Evolutionary conservation across 2,113 vertebrate genomes (phyloP).

Genomic region (Morone chrysops): DNA sequence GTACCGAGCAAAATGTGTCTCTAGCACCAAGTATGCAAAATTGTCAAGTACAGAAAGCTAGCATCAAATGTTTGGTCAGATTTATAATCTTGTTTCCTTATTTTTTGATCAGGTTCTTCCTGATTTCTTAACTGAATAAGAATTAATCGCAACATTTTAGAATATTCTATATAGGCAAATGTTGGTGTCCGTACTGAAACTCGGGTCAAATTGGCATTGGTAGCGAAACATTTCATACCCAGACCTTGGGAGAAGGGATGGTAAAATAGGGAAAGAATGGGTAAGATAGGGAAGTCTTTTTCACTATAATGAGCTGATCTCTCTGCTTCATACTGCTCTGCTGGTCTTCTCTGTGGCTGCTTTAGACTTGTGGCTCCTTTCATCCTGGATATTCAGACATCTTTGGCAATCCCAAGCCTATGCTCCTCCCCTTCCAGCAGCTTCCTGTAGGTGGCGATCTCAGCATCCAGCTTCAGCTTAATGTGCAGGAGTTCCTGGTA

Average conservation of each 20-base stretch:
- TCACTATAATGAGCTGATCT: constrained; percentile 15
- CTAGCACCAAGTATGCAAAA: neutral
- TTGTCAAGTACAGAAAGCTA: constrained; percentile 1
- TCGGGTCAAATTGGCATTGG: neutral
- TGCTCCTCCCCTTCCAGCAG: constrained; percentile 86
- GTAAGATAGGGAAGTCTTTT: constrained; percentile 19
- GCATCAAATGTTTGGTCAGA: neutral
- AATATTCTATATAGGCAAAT: neutral
- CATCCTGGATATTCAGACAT: constrained; percentile 49
- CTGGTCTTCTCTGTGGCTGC: constrained; percentile 17
- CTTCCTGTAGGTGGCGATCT: constrained; percentile 87
- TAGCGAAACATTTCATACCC: constrained; percentile 3
- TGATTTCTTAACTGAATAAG: neutral
- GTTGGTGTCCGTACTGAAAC: neutral
- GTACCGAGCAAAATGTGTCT: neutral
- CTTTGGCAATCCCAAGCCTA: constrained; percentile 81
- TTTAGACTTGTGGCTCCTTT: constrained; percentile 24
- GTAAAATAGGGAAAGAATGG: neutral
- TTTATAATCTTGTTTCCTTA: neutral
- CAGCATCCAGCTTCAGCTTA: constrained; percentile 86
- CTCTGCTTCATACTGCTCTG: constrained; percentile 29
- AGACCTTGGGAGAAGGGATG: neutral
- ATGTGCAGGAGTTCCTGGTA: constrained; percentile 83
- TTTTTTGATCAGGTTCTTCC: neutral
- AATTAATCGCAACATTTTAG: no score